Evolutionary conservation across 2,113 vertebrate species (phyloP).

Genomic region (Prunella fulvescens): DNA sequence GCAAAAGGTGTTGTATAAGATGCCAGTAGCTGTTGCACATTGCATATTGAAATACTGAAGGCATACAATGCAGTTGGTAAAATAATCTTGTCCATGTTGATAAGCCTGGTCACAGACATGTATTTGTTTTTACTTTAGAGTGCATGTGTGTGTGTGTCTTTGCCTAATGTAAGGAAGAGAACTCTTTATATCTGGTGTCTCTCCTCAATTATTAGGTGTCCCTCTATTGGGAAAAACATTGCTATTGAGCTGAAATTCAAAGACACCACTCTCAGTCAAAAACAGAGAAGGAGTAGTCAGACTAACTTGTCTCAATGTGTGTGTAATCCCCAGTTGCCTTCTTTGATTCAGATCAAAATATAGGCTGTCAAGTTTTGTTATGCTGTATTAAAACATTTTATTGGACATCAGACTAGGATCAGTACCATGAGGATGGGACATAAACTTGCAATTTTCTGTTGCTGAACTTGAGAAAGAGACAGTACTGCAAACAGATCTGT

Average conservation of each 20-base stretch:
- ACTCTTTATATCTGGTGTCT: background rate
- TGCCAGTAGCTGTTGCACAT: background rate
- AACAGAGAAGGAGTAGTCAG: background rate
- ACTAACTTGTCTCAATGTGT: background rate
- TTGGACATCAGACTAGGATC: background rate
- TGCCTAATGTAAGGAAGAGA: background rate
- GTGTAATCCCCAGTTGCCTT: background rate
- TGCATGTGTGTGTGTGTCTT: background rate
- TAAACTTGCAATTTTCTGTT: background rate
- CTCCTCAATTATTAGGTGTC: background rate
- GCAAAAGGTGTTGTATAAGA: background rate
- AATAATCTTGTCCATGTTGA: background rate
- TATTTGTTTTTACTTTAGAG: background rate
- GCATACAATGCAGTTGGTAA: background rate
- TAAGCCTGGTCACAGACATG: background rate
- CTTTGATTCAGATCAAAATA: background rate
- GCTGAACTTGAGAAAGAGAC: background rate
- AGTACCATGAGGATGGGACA: fast-evolving
- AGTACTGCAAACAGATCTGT: background rate
- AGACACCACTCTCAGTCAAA: background rate
- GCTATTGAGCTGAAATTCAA: background rate
- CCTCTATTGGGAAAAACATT: background rate
- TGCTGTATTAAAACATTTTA: background rate
- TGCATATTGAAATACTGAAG: background rate
- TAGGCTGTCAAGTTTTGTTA: background rate